Percentiles rank a stretch among this genome's conserved stretches.
phyloP scores from a whole-genome alignment of 1,140 invertebrate species.

The Andrena cerasifolii region DNA sequence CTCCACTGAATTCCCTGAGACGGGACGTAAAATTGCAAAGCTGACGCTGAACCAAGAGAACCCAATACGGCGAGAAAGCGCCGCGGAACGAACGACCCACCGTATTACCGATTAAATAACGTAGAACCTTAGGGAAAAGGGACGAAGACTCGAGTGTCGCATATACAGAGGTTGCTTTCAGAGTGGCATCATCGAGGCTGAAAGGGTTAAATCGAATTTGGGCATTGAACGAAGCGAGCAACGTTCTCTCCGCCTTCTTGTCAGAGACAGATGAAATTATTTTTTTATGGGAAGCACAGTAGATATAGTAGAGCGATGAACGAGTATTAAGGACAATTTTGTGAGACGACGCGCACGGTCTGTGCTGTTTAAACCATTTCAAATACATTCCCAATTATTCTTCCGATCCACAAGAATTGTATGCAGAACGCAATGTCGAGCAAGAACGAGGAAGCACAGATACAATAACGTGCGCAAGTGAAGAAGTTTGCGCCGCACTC shows the following conservation, averaged over 20 bases:
- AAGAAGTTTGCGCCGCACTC: too few species aligned
- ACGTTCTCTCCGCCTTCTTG: constrained; percentile 42
- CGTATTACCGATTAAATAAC: too few species aligned
- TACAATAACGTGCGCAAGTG: too few species aligned
- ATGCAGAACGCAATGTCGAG: neutral
- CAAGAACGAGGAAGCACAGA: neutral
- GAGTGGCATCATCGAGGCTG: neutral
- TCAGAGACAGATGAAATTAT: constrained; percentile 46
- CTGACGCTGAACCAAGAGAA: too few species aligned
- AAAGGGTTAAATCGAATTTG: constrained; percentile 17
- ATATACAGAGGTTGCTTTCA: neutral
- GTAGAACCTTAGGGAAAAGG: too few species aligned
- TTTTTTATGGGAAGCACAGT: constrained; percentile 52
- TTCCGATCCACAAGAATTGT: too few species aligned
- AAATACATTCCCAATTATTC: neutral
- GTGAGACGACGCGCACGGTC: neutral
- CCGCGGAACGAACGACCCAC: too few species aligned
- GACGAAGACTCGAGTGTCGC: too few species aligned
- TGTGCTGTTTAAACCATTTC: neutral
- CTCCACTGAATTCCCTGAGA: neutral
- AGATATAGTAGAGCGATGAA: constrained; percentile 25
- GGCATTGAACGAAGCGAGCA: constrained; percentile 34
- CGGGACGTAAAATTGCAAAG: neutral
- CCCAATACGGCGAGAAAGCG: too few species aligned
- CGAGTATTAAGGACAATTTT: constrained; percentile 1